Evolutionary conservation across 1,140 invertebrate genomes (phyloP), one percentile per base, ranked within the genome.

Genomic region (Saccostrea cuccullata): DNA sequence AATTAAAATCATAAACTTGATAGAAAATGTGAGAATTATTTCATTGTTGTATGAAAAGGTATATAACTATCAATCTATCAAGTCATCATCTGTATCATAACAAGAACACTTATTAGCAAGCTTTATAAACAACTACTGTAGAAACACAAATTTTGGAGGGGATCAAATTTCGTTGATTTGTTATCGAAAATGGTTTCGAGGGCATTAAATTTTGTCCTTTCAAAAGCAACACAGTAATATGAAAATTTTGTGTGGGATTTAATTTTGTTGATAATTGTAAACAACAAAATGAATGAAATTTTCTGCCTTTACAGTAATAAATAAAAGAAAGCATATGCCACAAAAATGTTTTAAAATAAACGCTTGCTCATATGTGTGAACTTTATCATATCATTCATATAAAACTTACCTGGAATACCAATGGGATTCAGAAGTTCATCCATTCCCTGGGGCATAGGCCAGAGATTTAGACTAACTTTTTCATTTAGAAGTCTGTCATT

Each of bases 391-490:
- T 73, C 30, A 6, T n/a, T 20, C 13, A 77, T 30, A 36, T 17
- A 20, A 9, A 36, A 23, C 20, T 58, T 84, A 94, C 93, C 93
- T 86, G 97, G 55, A 97, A 98, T 36, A 97, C 98, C 97, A 96
- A 95, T 96, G 20, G 98, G 97, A 95, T 98, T 97, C 12, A 99
- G 95, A 67, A 98, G 95, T 94, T 98, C 97, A 93, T 97, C 97
- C 84, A 95, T 94, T 91, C 98, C 97, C 92, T 98, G 97, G 0
- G 97, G 97, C 94, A 98, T 97, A 0, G 97, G 97, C 98, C 98
- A 99, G 93, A 98, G 97, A 92, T 98, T 98, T 1, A 99, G 95
- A 2, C 97, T 98, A 94, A 97, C 96, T n/a, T 97, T 97, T 20
- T 97, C 98, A 36, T 96, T 97, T 91, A 97, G 97, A 26, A 99